Percentiles rank a stretch among this genome's conserved stretches.
These are phyloP conservation scores for Chymomyza costata DNA, from an alignment of 1,140 invertebrate species.

Conservation along the genomic window DNA sequence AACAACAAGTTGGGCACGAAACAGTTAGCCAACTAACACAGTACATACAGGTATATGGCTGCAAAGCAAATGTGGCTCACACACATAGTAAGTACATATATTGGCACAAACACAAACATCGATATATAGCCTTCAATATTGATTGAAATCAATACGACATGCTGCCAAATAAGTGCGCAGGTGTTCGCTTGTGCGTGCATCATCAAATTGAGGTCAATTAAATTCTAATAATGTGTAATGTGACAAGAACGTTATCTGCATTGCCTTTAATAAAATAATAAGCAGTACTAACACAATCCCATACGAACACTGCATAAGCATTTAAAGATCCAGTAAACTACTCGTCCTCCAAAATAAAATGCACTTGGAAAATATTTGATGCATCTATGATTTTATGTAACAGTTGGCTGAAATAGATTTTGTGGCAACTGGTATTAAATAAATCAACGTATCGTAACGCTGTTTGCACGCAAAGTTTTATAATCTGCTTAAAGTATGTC, in stretches of 20 bases:
- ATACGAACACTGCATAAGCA: neutral
- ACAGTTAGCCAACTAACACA: no score
- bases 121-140: neutral
- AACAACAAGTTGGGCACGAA: neutral
- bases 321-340: no score
- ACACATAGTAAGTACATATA: neutral
- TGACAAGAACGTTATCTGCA: neutral
- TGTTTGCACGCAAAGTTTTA: no score
- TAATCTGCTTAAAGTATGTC: no score
- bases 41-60: neutral
- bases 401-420: no score
- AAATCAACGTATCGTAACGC: no score
- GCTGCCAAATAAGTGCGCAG: neutral
- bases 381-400: no score
- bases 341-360: no score
- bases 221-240: slow-evolving; percentile 6
- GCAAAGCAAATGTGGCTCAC: neutral
- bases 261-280: neutral
- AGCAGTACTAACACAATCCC: neutral
- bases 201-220: slow-evolving; percentile 13
- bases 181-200: neutral
- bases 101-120: neutral
- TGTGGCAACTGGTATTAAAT: no score
- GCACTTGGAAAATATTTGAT: no score
- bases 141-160: slow-evolving; percentile 3